Evolutionary conservation across 2,797 vertebrate species (phyloP).

Genomic region (Sibirionetta formosa): DNA sequence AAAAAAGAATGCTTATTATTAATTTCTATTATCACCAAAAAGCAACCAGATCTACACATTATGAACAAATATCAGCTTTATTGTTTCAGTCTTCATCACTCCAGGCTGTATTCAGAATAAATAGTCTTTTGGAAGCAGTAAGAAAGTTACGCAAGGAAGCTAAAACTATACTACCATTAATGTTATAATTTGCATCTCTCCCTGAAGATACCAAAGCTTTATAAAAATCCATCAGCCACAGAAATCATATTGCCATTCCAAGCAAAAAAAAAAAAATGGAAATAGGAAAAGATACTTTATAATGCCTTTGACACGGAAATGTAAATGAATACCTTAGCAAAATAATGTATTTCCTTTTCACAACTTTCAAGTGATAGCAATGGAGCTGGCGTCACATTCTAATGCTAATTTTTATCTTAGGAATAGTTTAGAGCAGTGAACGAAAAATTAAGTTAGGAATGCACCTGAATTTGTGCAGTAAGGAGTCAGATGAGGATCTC

Average conservation of each 20-base stretch:
- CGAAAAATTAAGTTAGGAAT: background rate
- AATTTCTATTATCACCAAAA: background rate
- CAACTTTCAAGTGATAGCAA: background rate
- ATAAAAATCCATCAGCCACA: background rate
- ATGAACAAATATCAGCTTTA: background rate
- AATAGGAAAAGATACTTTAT: background rate
- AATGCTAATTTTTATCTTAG: background rate
- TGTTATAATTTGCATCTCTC: background rate
- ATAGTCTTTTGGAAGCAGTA: slow-evolving; percentile 9
- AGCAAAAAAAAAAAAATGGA: slow-evolving; percentile 33
- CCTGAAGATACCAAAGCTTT: background rate
- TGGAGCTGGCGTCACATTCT: background rate
- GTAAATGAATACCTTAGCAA: background rate
- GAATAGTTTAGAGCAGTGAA: background rate
- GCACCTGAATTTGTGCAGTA: background rate
- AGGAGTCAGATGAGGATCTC: background rate
- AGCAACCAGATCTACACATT: background rate
- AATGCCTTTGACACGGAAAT: slow-evolving; percentile 9
- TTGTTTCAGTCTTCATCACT: slow-evolving; percentile 43
- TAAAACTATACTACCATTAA: background rate
- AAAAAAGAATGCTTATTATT: background rate
- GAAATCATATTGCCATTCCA: slow-evolving; percentile 1
- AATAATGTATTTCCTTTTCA: background rate
- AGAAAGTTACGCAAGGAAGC: slow-evolving; percentile 28
- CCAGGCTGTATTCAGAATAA: background rate